Evolutionary conservation across 2,888 invertebrate species (phyloP), one percentile per base, ranked within the genome.

Genomic region (Lutraria lutraria): DNA sequence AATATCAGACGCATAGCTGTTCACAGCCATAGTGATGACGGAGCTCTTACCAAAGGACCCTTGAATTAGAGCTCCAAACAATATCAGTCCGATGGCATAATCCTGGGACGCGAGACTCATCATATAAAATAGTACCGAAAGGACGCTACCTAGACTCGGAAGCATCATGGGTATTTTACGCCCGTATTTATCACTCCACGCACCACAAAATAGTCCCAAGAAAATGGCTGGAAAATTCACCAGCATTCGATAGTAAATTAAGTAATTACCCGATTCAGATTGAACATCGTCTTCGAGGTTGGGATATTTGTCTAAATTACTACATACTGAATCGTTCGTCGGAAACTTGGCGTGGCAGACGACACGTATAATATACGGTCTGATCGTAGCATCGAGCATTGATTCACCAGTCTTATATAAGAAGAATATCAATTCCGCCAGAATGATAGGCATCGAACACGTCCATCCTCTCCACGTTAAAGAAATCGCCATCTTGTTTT

Each of bases 21-120:
- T 96, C 0, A 96, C 95, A 0, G 96, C 96, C 96, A 96, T 96
- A 31, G 96, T 96, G 29, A 96, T 96, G 10, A 96, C 94, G 0
- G 96, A 95, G n/a, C 96, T 96, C 89, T 96, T 96, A 0, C 96
- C 96, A 88, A 96, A 95, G 15, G 95, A 88, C 8, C 96, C 96
- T 88, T 96, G 95, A 21, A 96, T 81, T 8, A 94, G 85, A 0
- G 96, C 95, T 0, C 96, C 96, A 8, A 94, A 85, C 53, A 96
- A 91, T 29, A 96, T 93, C 29, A 96, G 91, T 4, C 92, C 91
- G 8, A 96, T 90, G 12, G 93, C 93, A 83, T 89, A 89, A n/a
- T 93, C 88, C 0, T 72, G 83, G 3, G 92, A 87, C 52, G 94
- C 89, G 10, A 94, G 82, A 85, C 95, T 95, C 52, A 93, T 54